phyloP scores from a whole-genome alignment of 2,113 vertebrate genomes.

The Jacana jacana region DNA sequence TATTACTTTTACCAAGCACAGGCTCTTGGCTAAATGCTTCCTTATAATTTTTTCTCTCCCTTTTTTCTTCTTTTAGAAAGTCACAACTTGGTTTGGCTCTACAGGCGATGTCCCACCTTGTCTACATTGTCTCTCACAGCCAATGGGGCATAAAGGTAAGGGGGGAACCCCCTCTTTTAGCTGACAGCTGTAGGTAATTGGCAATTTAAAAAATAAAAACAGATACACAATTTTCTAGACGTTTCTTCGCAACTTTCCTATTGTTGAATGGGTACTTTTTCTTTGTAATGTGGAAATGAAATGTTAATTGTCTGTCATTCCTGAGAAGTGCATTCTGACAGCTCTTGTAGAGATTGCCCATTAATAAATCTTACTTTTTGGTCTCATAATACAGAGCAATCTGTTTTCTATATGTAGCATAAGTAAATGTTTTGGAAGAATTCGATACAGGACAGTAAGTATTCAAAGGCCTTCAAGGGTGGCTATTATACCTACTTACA shows the following conservation, averaged over 20 bases:
- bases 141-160: background rate
- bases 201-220: background rate
- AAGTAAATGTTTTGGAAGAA: background rate
- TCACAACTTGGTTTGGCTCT: background rate
- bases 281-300: background rate
- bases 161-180: background rate
- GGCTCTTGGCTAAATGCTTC: background rate
- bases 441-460: background rate
- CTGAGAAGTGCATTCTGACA: background rate
- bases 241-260: background rate
- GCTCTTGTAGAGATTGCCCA: background rate
- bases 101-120: background rate
- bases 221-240: background rate
- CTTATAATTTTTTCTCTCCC: background rate
- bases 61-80: background rate
- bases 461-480: background rate
- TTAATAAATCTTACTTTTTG: background rate
- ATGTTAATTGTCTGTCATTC: background rate
- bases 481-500: background rate
- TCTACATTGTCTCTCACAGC: background rate
- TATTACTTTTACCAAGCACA: background rate
- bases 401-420: background rate
- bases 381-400: background rate
- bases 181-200: background rate
- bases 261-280: background rate